Evolutionary conservation across 2,797 vertebrate species (phyloP), one percentile per base, ranked within the genome.

Genomic region (Coregonus suidteri): DNA sequence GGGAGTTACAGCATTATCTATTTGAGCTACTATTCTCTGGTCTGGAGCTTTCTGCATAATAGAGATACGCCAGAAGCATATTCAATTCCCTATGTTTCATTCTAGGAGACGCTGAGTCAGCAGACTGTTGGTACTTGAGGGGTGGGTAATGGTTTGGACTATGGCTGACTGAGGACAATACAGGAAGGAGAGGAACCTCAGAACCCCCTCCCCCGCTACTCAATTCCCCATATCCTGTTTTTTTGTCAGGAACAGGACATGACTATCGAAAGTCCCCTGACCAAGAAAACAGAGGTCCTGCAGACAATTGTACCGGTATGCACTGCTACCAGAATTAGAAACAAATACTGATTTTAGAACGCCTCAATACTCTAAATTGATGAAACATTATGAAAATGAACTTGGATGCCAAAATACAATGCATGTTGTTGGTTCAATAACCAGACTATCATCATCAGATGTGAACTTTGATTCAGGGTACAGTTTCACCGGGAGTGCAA

Each of bases 211-310:
- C 37, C 30, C 71, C 62, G 9, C 9, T 47, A 3, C 68, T 7
- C 9, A 31, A 68, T 52, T 30, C 9, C 54, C 64, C 35, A 69
- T 70, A 82, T 79, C 74, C 77, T 71, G 53, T 75, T 70, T 73
- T 80, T 84, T 69, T 75, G 62, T 78, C 76, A 59, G 75, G 67
- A n/a, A 68, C 74, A 71, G 71, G 56, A 76, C 62, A 30, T 20
- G 25, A 25, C 25, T 65, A 59, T 59, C n/a, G 20, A 59, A 18
- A 59, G 56, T 59, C 54, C 54, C 16, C 54, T 11, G 9, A 47
- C 41, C 41, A 47, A 47, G 41, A 47, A 47, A 0, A 47, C 41
- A 11, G 9, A 47, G 2, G 41, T 47, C 41, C 41, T 9, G 11
- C 41, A 47, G 41, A 47, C 41, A 41, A 9, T 41, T 41, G 41